Base-by-base conservation (phyloP, 2,113 vertebrate genomes). In the Myotis yumanensis region DNA sequence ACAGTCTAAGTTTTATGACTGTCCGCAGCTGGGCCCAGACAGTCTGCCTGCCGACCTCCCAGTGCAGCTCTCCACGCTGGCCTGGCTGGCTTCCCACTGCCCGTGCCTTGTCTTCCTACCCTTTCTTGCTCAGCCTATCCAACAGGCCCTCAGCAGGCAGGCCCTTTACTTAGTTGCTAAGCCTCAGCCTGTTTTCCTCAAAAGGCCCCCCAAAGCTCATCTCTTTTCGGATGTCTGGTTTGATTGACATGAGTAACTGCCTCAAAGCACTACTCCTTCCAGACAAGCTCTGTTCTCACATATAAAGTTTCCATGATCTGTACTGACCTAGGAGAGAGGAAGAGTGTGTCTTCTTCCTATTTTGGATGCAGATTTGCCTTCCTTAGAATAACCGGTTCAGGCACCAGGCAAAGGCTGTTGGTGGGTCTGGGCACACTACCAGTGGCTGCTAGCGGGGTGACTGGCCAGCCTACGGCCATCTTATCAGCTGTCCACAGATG, bases 21-120 rank as follows among this genome's bases (percentile, higher is more conserved):
- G 51, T 94, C 92, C 95, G 64, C 91, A 93, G 91, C 94, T 92
- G 94, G 95, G 89, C 95, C 94, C 94, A 95, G 97, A 94, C 85
- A 94, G 89, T 94, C 95, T 97, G 96, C 94, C 83, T 88, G 64
- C 84, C 0, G 93, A 77, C 89, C 93, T 96, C 82, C 92, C 22
- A 4, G 5, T 23, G 35, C 35, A 62, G 17, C 28, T 91, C 75
- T 82, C 84, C n/a, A 32, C 54, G 68, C 75, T 16, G 30, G 48
- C 62, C 92, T 97, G 95, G 90, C 43, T 30, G 71, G n/a, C 57
- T 79, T 86, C 93, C 95, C 69, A 71, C 4, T 46, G 23, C 43
- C 54, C 37, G 73, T 9, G 73, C 89, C 76, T 57, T 84, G 66
- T 14, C 52, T 48, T 54, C 62, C 11, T 11, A 18, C 51, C 15